Evolutionary conservation across 2,888 invertebrate species (phyloP).

Genomic region (Orchesella flavescens): DNA sequence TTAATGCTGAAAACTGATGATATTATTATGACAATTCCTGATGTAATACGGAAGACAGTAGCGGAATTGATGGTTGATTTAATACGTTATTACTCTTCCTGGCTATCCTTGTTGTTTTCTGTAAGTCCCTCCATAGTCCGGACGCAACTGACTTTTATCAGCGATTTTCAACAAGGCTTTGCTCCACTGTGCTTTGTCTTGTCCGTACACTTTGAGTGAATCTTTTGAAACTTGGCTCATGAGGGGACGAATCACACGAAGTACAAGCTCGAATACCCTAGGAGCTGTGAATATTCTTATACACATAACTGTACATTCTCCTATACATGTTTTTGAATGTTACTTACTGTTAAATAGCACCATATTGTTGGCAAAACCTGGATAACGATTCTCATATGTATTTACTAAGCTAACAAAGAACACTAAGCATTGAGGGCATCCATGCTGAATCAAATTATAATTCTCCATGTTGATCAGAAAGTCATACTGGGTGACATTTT

Average conservation of each 20-base stretch:
- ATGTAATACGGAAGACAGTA: too few relatives aligned
- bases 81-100: too few relatives aligned
- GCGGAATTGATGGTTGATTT: too few relatives aligned
- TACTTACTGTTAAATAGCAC: constrained; percentile 32
- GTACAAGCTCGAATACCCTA: not conserved
- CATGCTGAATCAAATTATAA: constrained; percentile 13
- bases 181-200: constrained; percentile 11
- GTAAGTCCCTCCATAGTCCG: constrained; percentile 28
- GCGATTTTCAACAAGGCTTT: not conserved
- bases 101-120: not conserved
- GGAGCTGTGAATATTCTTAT: constrained; percentile 25
- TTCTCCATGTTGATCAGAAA: constrained; percentile 33
- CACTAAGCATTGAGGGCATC: constrained; percentile 12
- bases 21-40: too few relatives aligned
- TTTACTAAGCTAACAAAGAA: constrained; percentile 1
- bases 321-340: too few relatives aligned
- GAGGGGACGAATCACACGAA: constrained; percentile 9
- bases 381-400: constrained; percentile 18
- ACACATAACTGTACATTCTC: too few relatives aligned
- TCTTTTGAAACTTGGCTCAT: not conserved
- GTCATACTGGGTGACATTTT: constrained; percentile 18
- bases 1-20: too few relatives aligned
- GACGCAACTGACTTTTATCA: not conserved
- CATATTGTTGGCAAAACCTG: constrained; percentile 23
- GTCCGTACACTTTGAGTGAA: not conserved